Evolutionary conservation across 2,113 vertebrate genomes (phyloP), one percentile per base, ranked within the genome.

Genomic region (Antennarius striatus): DNA sequence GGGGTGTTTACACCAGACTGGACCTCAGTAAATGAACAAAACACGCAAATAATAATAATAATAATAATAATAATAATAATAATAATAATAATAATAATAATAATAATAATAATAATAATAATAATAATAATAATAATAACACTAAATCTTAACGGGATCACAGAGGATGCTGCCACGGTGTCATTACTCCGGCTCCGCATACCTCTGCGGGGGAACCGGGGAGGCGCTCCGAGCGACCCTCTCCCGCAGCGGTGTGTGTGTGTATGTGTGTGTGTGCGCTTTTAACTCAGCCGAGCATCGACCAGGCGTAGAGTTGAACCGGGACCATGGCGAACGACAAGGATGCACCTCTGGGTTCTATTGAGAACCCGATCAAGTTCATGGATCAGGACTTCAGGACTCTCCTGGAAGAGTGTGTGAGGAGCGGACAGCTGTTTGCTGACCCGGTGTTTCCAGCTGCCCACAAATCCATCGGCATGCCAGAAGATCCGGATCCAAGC

Each of bases 361-460:
- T 81, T 47, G 80, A 74, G 49, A 93, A 93, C 55, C 91, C 92
- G 9, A 39, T 88, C 10, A 88, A 76, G 72, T 92, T 90, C 46
- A 67, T 49, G 42, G 71, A 82, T 10, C 83, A 86, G 73, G 82
- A 91, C 75, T 86, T 80, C 63, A 16, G 51, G 13, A 52, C 54
- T 15, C 79, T 86, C 4, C 79, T 71, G 60, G 72, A 83, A 32
- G 53, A 55, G 11, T 90, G 88, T 39, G 77, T 92, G 40, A 80
- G 83, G 65, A 80, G 82, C 5, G 64, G 74, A 0, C 3, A 56
- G 30, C 77, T 92, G 48, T 94, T 94, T 56, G 79, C 32, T 12
- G 93, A 94, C 53, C 75, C 89, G 0, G 57, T 36, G 2, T 94
- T 94, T 43, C 54, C 76, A 4, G 76, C 92, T 10, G 91, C 90